Evolutionary conservation across 2,888 invertebrate genomes (phyloP), one percentile per base, ranked within the genome.

Genomic region (Stenodema calcarata): DNA sequence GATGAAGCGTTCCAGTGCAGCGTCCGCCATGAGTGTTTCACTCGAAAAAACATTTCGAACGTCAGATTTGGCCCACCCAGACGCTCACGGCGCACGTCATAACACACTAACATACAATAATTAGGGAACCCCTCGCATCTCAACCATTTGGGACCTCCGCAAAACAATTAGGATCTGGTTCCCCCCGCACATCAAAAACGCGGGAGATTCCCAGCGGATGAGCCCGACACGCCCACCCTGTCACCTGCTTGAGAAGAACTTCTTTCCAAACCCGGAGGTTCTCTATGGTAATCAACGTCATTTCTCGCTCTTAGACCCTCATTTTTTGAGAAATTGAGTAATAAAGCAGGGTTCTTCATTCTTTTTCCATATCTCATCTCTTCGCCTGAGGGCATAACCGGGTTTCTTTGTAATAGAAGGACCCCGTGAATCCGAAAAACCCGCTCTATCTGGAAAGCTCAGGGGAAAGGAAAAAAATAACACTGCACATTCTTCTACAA

Each of bases 231-330:
- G 50, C 50, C 80, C 80, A 47, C 54, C 44, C 80, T 80, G 80
- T 80, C 80, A 80, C 80, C 80, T 80, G 50, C 47, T 44, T 80
- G 54, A 80, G 30, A 27, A 50, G 50, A 54, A 54, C 80, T 50
- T 28, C 79, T 47, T 35, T 54, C 28, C 44, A 11, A 3, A 35
- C 41, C 54, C 50, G 80, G 54, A 80, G 80, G 80, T 80, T 80
- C 50, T 80, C 30, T 54, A 80, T 54, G 80, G 50, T 54, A 80
- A 80, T 80, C 54, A 80, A 80, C 80, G 80, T 80, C 54, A 80
- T 80, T 80, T 54, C 54, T 80, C 35, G 54, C 54, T 28, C 28
- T 50, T 28, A 50, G 30, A 47, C 50, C 78, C 54, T 30, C 30
- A 18, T 16, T 80, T 50, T 42, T 16, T 11, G 16, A 27, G 35